These are phyloP conservation scores for Idaea biselata DNA, from an alignment of 2,888 invertebrate genomes.

Conservation along the genomic window DNA sequence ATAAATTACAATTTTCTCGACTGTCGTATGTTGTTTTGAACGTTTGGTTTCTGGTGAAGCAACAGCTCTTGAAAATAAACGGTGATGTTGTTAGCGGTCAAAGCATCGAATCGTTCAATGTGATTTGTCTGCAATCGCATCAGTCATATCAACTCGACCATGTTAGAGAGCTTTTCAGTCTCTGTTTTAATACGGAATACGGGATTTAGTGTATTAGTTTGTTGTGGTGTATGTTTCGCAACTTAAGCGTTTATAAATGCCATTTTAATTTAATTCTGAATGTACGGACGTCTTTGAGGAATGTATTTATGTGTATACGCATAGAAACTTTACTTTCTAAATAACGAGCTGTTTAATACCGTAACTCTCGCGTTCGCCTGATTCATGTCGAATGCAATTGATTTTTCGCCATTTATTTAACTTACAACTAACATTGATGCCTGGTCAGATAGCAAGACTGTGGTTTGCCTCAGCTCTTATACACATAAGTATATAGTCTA, in stretches of 20 bases:
- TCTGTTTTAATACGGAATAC: constrained; percentile 43
- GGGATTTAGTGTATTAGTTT: constrained; percentile 21
- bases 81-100: constrained; percentile 22
- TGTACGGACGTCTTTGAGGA: too few species aligned
- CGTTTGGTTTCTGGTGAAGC: constrained; percentile 4
- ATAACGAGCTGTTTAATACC: too few species aligned
- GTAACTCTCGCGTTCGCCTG: too few species aligned
- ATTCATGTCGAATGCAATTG: too few species aligned
- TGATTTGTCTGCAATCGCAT: constrained; percentile 44
- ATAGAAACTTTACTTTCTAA: too few species aligned
- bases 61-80: constrained; percentile 12
- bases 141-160: constrained; percentile 47
- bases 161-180: constrained; percentile 34
- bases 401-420: too few species aligned
- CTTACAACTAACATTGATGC: too few species aligned
- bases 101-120: constrained; percentile 39
- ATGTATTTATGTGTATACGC: too few species aligned
- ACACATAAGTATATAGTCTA: too few species aligned
- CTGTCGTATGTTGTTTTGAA: constrained; percentile 4
- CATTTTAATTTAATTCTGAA: too few species aligned
- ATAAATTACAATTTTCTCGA: constrained; percentile 9
- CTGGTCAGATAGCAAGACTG: too few species aligned
- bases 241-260: neutral
- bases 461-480: too few species aligned
- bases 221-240: neutral